phyloP scores from a whole-genome alignment of 2,888 invertebrate genomes.

The Empis livida region DNA sequence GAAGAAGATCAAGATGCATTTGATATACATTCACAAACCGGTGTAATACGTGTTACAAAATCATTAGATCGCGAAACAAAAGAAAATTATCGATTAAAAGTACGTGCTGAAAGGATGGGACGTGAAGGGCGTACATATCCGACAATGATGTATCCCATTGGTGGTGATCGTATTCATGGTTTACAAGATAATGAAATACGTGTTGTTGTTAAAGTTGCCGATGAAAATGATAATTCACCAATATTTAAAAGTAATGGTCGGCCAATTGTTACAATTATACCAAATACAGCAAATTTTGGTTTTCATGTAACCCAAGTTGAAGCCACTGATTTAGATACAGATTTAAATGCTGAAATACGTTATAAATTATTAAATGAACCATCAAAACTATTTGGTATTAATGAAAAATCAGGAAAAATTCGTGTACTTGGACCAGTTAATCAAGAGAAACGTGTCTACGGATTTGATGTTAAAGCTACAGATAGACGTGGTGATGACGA shows the following conservation, averaged over 20 bases:
- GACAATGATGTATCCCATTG: conserved; percentile 63
- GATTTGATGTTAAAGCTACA: conserved; percentile 79
- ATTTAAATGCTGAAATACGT: conserved; percentile 63
- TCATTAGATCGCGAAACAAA: conserved; percentile 63
- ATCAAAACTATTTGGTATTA: conserved; percentile 61
- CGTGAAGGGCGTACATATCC: conserved; percentile 55
- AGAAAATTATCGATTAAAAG: conserved; percentile 46
- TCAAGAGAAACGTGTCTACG: conserved; percentile 64
- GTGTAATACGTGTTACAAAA: conserved; percentile 57
- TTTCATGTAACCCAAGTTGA: conserved; percentile 64
- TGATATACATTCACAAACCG: conserved; percentile 61
- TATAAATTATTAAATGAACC: conserved; percentile 71
- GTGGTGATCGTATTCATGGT: conserved; percentile 56
- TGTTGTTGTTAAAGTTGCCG: conserved; percentile 60
- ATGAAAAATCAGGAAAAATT: conserved; percentile 62
- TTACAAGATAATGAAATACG: conserved; percentile 66
- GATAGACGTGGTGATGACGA: conserved; percentile 69
- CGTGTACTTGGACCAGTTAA: conserved; percentile 56
- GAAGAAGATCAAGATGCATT: conserved; percentile 50
- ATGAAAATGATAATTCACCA: conserved; percentile 74
- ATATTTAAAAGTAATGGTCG: conserved; percentile 60
- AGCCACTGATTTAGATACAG: conserved; percentile 64
- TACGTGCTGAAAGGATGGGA: conserved; percentile 38
- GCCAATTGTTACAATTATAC: conserved; percentile 71
- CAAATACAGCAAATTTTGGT: conserved; percentile 68